Conservation (phyloP, 1,140 invertebrate genomes). For the Heterodera carotae region DNA sequence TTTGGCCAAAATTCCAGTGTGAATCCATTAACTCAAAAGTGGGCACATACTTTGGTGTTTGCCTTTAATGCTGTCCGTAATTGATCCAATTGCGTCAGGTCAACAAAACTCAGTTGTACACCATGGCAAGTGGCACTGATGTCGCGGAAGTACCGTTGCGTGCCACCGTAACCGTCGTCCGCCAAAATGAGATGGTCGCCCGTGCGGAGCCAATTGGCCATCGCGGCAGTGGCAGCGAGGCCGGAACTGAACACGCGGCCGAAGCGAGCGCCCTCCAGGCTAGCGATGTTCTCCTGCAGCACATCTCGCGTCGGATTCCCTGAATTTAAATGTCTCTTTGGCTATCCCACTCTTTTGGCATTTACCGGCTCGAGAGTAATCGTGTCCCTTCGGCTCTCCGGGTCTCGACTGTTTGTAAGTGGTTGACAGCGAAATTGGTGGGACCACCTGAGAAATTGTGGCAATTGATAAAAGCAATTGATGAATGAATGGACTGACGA, state of each 20-base stretch:
- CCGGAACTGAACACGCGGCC: slow-evolving; percentile 75
- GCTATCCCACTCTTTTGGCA: not conserved
- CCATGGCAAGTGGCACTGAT: slow-evolving; percentile 42
- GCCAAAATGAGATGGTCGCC: slow-evolving; percentile 89
- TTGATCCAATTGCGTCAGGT: slow-evolving; percentile 75
- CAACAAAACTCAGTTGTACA: slow-evolving; percentile 69
- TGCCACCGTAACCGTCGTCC: slow-evolving; percentile 92
- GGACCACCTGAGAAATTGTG: slow-evolving; percentile 73
- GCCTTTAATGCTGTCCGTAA: slow-evolving; percentile 75
- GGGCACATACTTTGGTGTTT: slow-evolving; percentile 78
- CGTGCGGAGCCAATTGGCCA: slow-evolving; percentile 76
- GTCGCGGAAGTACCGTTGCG: slow-evolving; percentile 40
- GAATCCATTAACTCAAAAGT: slow-evolving; percentile 9
- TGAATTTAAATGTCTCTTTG: not conserved
- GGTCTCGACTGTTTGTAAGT: slow-evolving; percentile 89
- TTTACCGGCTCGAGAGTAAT: slow-evolving; percentile 70
- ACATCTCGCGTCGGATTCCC: slow-evolving; percentile 90
- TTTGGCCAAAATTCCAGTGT: slow-evolving; percentile 40
- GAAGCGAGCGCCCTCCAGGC: slow-evolving; percentile 85
- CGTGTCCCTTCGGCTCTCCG: slow-evolving; percentile 74
- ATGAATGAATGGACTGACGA: too few relatives aligned
- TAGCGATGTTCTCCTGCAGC: slow-evolving; percentile 84
- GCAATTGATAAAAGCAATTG: slow-evolving; percentile 54
- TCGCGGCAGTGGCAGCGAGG: slow-evolving; percentile 78
- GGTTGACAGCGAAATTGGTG: slow-evolving; percentile 86